Evolutionary conservation across 2,888 invertebrate species (phyloP).

Genomic region (Mesopsocus fuscifrons): DNA sequence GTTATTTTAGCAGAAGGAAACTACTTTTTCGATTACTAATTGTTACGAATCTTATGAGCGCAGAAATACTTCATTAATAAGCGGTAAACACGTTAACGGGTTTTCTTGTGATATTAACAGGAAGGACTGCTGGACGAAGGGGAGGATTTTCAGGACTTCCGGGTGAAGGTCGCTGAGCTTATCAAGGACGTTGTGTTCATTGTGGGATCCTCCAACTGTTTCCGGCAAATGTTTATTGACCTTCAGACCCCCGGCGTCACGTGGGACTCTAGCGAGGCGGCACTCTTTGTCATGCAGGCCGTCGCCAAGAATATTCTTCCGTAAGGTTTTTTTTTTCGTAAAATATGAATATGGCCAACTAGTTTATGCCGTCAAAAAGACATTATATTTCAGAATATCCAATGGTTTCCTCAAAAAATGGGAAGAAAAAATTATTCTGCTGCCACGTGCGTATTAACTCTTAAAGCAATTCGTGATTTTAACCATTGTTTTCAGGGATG

Average conservation of each 20-base stretch:
- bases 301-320: slow-evolving; percentile 88
- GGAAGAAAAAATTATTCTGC: too few species aligned
- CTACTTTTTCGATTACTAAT: too few species aligned
- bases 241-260: slow-evolving; percentile 50
- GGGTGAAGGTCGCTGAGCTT: slow-evolving; percentile 74
- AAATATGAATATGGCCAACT: slow-evolving; percentile 19
- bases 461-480: too few species aligned
- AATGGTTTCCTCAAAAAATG: too few species aligned
- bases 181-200: slow-evolving; percentile 95
- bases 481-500: slow-evolving; percentile 40
- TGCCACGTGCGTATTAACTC: too few species aligned
- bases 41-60: too few species aligned
- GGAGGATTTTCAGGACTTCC: slow-evolving; percentile 70
- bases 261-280: slow-evolving; percentile 90
- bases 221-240: slow-evolving; percentile 72
- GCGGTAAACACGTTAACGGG: too few species aligned
- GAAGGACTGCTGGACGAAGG: slow-evolving; percentile 65
- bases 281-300: slow-evolving; percentile 85
- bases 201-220: slow-evolving; percentile 80
- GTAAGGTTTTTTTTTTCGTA: too few species aligned
- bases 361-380: slow-evolving; percentile 1
- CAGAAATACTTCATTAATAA: too few species aligned
- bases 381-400: too few species aligned
- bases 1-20: too few species aligned
- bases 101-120: too few species aligned